Conservation (phyloP, 2,113 vertebrate species). For the Anguilla japonica region DNA sequence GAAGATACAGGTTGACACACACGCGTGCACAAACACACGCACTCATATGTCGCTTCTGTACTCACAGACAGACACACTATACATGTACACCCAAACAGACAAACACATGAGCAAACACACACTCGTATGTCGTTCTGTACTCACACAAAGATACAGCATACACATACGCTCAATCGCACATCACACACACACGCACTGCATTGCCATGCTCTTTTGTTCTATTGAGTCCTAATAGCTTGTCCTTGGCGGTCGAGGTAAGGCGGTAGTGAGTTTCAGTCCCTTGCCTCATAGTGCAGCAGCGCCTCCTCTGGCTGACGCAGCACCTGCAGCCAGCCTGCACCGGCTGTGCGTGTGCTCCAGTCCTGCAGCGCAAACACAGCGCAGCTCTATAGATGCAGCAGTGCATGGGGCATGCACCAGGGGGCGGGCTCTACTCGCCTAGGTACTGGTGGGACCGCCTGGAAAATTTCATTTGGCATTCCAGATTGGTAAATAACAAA, state of each 20-base stretch:
- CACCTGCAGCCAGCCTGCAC: too few species aligned
- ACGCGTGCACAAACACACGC: background rate
- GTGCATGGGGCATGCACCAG: too few species aligned
- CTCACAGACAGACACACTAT: background rate
- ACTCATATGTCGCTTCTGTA: background rate
- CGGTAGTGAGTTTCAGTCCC: too few species aligned
- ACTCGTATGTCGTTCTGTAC: background rate
- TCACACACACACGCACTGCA: too few species aligned
- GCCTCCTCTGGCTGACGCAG: too few species aligned
- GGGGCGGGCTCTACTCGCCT: background rate
- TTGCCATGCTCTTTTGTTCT: too few species aligned
- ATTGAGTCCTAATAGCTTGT: too few species aligned
- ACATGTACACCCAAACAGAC: background rate
- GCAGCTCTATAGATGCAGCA: too few species aligned
- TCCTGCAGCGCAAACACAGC: too few species aligned
- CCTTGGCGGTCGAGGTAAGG: too few species aligned
- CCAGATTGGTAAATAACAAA: background rate
- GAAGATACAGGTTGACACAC: background rate
- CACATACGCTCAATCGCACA: background rate
- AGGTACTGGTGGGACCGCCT: background rate
- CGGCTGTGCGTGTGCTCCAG: too few species aligned
- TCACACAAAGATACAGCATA: background rate
- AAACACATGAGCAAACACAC: background rate
- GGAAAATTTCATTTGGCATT: background rate
- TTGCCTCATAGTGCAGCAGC: too few species aligned